phyloP scores from a whole-genome alignment of 2,797 vertebrate species.

The Phoeniculus purpureus region DNA sequence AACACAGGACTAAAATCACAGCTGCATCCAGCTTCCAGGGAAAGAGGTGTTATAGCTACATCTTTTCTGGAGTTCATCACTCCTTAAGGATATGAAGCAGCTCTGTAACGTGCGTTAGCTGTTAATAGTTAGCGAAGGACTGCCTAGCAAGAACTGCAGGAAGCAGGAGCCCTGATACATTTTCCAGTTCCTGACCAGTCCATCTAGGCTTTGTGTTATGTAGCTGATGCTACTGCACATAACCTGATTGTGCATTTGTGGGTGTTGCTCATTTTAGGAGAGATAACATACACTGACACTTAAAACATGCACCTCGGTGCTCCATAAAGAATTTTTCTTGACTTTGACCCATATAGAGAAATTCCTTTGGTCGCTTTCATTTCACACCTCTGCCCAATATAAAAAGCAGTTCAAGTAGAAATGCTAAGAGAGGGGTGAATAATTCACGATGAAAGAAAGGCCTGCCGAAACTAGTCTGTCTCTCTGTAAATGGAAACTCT shows the following conservation, averaged over 20 bases:
- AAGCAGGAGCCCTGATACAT: not conserved
- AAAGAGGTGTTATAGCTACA: not conserved
- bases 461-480: not conserved
- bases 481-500: constrained; percentile 1
- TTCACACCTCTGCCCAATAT: constrained; percentile 13
- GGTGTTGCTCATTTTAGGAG: not conserved
- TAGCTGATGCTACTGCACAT: not conserved
- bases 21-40: not conserved
- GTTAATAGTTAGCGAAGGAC: not conserved
- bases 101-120: not conserved
- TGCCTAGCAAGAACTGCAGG: not conserved
- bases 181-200: not conserved
- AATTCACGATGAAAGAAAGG: constrained; percentile 18
- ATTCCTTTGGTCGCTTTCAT: not conserved
- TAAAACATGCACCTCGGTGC: not conserved
- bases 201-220: not conserved
- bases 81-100: not conserved
- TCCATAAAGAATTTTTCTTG: not conserved
- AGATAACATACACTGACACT: not conserved
- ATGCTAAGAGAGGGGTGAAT: not conserved
- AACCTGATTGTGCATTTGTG: not conserved
- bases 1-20: not conserved
- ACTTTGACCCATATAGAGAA: not conserved
- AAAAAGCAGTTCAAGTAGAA: constrained; percentile 35
- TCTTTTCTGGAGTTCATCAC: not conserved